Conservation (phyloP, 2,888 invertebrate species). For the Rhamphomyia laevipes region DNA sequence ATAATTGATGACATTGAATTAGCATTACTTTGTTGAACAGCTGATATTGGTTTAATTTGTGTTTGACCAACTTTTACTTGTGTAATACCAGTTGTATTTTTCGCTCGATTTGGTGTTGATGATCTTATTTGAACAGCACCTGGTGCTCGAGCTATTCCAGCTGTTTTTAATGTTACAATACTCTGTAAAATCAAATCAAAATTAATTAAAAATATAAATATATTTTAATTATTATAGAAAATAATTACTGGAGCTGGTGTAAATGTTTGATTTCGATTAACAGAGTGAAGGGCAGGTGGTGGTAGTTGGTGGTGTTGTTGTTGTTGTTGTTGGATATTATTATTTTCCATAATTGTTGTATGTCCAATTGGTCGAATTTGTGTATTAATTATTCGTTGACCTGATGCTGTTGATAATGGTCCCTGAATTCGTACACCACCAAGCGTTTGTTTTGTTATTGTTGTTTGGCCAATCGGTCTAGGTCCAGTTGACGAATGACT, state of each 20-base stretch:
- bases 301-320: too few species aligned
- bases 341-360: conserved; percentile 22
- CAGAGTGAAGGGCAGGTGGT: conserved; percentile 33
- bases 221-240: neutral
- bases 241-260: too few species aligned
- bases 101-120: conserved; percentile 22
- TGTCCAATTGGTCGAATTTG: conserved; percentile 28
- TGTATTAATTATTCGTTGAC: conserved; percentile 30
- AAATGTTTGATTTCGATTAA: conserved; percentile 17
- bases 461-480: conserved; percentile 37
- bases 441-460: conserved; percentile 37
- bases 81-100: conserved; percentile 18
- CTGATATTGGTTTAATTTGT: conserved; percentile 33
- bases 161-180: conserved; percentile 31
- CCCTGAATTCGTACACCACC: conserved; percentile 33
- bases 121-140: conserved; percentile 33
- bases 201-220: conserved; percentile 7
- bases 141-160: conserved; percentile 21
- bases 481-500: conserved; percentile 33
- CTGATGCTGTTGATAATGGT: conserved; percentile 19
- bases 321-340: conserved; percentile 27
- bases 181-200: conserved; percentile 27
- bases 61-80: conserved; percentile 38
- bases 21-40: conserved; percentile 11
- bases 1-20: neutral